Evolutionary conservation across 2,113 vertebrate species (phyloP), one percentile per base, ranked within the genome.

Genomic region (Antidorcas marsupialis): DNA sequence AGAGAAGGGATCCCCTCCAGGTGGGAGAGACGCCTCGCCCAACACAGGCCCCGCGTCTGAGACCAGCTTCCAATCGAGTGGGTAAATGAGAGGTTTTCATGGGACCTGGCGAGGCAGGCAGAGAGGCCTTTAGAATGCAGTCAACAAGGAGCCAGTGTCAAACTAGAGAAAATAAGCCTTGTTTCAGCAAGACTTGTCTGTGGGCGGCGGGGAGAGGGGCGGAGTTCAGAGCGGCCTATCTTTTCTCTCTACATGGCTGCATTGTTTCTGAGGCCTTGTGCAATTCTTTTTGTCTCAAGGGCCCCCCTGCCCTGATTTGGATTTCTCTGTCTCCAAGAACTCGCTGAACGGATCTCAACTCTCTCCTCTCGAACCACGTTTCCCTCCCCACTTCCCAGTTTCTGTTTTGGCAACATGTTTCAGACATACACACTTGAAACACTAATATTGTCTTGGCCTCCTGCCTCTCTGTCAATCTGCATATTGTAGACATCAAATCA

Each of bases 371-470:
- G 45, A 47, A 14, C 90, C 59, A 1, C 1, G 1, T 7, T 60
- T 78, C 62, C 89, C 57, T 87, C 78, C 76, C 59, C 4, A 13
- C n/a, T 74, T 92, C 74, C 82, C 39, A 52, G n/a, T 45, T 67
- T 96, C 67, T 97, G 93, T 95, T 96, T 96, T 96, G 91, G 95
- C 91, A 95, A 94, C 88, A 87, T 4, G 0, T 96, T 92, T 74
- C 76, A 97, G 96, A 95, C 84, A n/a, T 57, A 81, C 39, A 45
- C 79, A 55, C 64, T 82, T 25, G 39, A 88, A 91, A 94, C 28
- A 62, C 30, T 62, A 33, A 36, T 13, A 39, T 33, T 11, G 81
- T 89, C 71, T 94, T 57, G 33, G 88, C 84, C 55, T 85, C 7
- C 2, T 33, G 78, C 93, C 95, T 87, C 17, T 81, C 43, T 67